Base-by-base conservation (phyloP, 1,140 invertebrate genomes). In the Euwallacea fornicatus region DNA sequence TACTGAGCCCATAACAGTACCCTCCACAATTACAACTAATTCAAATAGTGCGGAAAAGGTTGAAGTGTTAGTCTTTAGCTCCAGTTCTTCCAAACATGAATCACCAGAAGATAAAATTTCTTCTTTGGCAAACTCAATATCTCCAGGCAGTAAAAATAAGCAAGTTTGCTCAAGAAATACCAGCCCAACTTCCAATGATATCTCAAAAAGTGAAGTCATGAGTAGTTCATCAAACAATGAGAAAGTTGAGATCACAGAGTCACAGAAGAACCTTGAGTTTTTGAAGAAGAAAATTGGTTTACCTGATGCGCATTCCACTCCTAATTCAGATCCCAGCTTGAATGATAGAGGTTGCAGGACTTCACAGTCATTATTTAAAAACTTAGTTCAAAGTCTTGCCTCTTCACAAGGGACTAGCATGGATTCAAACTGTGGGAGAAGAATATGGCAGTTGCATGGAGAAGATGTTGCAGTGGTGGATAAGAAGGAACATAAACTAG, bases 301-400 rank as follows among this genome's bases (percentile, higher is more conserved):
- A 42, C 80, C 80, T 9, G 73, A 64, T 33, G 79, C 79, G 41
- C 74, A 79, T 64, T 81, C 80, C 7, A 81, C 80, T 15, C 80
- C 78, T 6, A 61, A 69, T 69, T 10, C 21, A 33, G 44, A 33
- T 16, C 7, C 6, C 13, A 10, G 6, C 9, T 11, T 13, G 46
- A 50, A 50, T 50, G 46, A 11, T 50, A 50, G 46, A 56, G 8
- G 2, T 3, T 9, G 16, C 11, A 56, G 16, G 16, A 56, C 16
- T 56, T 13, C 10, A 15, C 8, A 56, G 54, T 50, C 46, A 13
- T 50, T 2, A 50, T 1, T 50, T 13, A 6, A 50, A 50, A 62
- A 42, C 7, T 7, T 10, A 0, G 21, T 1, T 33, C 21, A 33
- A 33, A 33, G 21, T 33, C 21, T 33, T 33, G 21, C 21, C 21